Percentiles rank a stretch among this genome's conserved stretches.
Evolutionary conservation across 2,797 vertebrate genomes (phyloP).

Genomic region (Neomorphus geoffroyi): DNA sequence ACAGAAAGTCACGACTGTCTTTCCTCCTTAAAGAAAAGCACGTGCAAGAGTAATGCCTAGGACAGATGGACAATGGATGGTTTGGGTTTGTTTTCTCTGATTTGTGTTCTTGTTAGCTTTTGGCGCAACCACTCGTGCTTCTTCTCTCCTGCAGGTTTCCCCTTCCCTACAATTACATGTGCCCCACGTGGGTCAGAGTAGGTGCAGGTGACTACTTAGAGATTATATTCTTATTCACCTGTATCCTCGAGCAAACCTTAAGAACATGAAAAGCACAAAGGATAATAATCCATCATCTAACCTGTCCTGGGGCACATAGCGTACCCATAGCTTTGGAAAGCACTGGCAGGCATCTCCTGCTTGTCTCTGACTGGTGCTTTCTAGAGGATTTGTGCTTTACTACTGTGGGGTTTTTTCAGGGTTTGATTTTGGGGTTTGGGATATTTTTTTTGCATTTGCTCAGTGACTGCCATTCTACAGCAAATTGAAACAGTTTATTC

Average conservation of each 20-base stretch:
- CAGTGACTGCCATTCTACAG: not conserved
- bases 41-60: not conserved
- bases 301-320: not conserved
- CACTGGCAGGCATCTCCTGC: not conserved
- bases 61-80: not conserved
- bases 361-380: not conserved
- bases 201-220: not conserved
- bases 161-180: not conserved
- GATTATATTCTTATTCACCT: fast-evolving
- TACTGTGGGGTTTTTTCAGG: not conserved
- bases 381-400: not conserved
- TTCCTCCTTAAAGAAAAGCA: not conserved
- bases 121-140: not conserved
- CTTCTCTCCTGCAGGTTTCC: not conserved
- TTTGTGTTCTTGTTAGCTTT: not conserved
- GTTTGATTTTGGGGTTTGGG: not conserved
- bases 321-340: not conserved
- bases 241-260: not conserved
- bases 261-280: not conserved
- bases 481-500: conserved; percentile 24
- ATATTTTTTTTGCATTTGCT: not conserved
- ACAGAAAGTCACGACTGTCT: not conserved
- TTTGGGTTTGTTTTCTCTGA: not conserved
- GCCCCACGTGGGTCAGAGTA: not conserved
- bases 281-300: not conserved